A percentile compares a stretch with the other conserved stretches of the same genome.
These are phyloP conservation scores for Rhyacophila brunnea DNA, from an alignment of 1,140 invertebrate genomes.

Conservation along the genomic window DNA sequence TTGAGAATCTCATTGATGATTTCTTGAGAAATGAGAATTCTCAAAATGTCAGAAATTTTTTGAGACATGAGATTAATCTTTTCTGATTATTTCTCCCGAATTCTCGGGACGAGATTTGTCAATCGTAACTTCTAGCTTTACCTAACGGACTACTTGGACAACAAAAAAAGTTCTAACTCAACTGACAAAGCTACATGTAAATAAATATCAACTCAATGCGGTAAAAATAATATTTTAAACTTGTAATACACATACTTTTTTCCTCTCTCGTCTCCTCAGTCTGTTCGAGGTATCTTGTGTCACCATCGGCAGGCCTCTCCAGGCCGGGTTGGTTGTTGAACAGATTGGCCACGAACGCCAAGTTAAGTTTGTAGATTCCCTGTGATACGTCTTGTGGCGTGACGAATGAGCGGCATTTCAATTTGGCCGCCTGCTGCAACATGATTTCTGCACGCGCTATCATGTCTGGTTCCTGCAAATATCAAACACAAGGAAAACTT, in stretches of 20 bases:
- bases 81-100: no score
- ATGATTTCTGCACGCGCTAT: slow-evolving; percentile 88
- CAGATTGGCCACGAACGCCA: slow-evolving; percentile 98
- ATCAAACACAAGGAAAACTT: background rate
- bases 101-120: no score
- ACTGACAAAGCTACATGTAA: no score
- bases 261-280: slow-evolving; percentile 93
- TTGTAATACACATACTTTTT: slow-evolving; percentile 85
- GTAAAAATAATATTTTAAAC: no score
- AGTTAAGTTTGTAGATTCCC: slow-evolving; percentile 96
- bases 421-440: slow-evolving; percentile 94
- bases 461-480: slow-evolving; percentile 70
- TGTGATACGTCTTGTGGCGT: slow-evolving; percentile 92
- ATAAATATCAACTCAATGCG: no score
- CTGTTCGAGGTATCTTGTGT: slow-evolving; percentile 73
- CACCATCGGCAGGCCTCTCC: slow-evolving; percentile 69
- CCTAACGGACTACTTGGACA: no score
- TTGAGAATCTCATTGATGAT: no score
- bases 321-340: slow-evolving; percentile 97
- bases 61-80: no score
- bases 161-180: no score
- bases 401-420: slow-evolving; percentile 93
- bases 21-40: no score
- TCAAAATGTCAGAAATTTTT: no score
- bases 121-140: no score